Percentiles rank a stretch among this genome's conserved stretches.
Evolutionary conservation across 2,797 vertebrate genomes (phyloP).

Genomic region (Orientallactaga sibirica): DNA sequence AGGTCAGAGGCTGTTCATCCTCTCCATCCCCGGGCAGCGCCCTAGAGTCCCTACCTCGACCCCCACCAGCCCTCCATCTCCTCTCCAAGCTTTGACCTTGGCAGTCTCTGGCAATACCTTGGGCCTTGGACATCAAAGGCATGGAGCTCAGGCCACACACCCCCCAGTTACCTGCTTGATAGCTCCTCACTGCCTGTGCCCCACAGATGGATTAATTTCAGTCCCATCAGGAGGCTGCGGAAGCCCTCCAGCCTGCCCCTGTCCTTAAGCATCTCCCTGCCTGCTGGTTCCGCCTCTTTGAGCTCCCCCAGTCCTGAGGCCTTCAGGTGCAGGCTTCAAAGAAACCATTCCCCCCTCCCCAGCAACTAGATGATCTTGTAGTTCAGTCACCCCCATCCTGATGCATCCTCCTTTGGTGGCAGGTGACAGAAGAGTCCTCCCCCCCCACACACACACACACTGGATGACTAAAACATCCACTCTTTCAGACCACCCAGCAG

Average conservation of each 20-base stretch:
- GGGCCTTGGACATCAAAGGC: slow-evolving; percentile 66
- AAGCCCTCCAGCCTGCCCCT: slow-evolving; percentile 54
- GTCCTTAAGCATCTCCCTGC: slow-evolving; percentile 11
- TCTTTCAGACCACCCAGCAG: slow-evolving; percentile 50
- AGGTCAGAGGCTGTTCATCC: neutral
- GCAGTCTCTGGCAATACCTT: slow-evolving; percentile 41
- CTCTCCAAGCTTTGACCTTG: neutral
- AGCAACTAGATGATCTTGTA: neutral
- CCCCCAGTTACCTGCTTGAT: slow-evolving; percentile 63
- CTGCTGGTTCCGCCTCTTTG: neutral
- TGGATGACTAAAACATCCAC: neutral
- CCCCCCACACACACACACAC: neutral
- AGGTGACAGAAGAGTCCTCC: neutral
- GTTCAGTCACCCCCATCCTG: neutral
- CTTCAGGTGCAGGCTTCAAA: neutral
- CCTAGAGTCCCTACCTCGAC: neutral
- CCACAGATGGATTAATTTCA: slow-evolving; percentile 72
- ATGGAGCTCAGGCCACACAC: slow-evolving; percentile 54
- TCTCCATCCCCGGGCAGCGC: neutral
- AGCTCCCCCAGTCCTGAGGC: neutral
- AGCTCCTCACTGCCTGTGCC: neutral
- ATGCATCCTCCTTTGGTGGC: neutral
- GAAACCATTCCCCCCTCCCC: neutral
- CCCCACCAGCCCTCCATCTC: neutral
- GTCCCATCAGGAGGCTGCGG: slow-evolving; percentile 57